These are phyloP conservation scores for Tenualosa ilisha DNA, from an alignment of 2,797 vertebrate genomes.

Conservation along the genomic window DNA sequence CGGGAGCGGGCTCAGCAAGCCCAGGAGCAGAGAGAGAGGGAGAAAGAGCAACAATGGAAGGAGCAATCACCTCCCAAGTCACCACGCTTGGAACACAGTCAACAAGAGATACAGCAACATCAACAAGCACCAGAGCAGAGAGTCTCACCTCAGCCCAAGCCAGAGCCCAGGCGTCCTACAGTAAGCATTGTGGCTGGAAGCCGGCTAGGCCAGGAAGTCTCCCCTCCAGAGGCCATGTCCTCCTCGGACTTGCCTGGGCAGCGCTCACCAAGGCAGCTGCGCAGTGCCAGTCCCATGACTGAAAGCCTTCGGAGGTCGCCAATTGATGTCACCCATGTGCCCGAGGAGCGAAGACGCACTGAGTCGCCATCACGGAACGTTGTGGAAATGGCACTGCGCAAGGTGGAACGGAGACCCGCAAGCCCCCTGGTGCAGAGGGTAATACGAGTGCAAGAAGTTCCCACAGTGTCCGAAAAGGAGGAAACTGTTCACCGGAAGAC, in stretches of 20 bases:
- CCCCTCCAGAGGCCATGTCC: constrained; percentile 72
- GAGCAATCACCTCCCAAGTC: constrained; percentile 49
- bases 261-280: constrained; percentile 64
- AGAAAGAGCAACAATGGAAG: constrained; percentile 51
- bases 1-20: constrained; percentile 74
- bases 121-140: constrained; percentile 40
- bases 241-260: constrained; percentile 75
- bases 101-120: constrained; percentile 55
- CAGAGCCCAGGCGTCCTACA: constrained; percentile 55
- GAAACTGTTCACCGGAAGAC: constrained; percentile 65
- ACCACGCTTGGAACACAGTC: constrained; percentile 33
- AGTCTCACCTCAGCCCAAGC: constrained; percentile 47
- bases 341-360: constrained; percentile 57
- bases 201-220: constrained; percentile 59
- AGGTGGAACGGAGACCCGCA: constrained; percentile 70
- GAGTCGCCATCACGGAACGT: constrained; percentile 65
- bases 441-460: constrained; percentile 68
- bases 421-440: constrained; percentile 77
- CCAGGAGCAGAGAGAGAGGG: constrained; percentile 68
- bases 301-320: constrained; percentile 70
- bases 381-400: constrained; percentile 69
- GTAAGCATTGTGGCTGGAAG: constrained; percentile 48
- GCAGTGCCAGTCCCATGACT: constrained; percentile 65
- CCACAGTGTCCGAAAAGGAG: constrained; percentile 58
- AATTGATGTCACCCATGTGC: constrained; percentile 32